phyloP scores from a whole-genome alignment of 2,113 vertebrate genomes.

The Falco punctatus region DNA sequence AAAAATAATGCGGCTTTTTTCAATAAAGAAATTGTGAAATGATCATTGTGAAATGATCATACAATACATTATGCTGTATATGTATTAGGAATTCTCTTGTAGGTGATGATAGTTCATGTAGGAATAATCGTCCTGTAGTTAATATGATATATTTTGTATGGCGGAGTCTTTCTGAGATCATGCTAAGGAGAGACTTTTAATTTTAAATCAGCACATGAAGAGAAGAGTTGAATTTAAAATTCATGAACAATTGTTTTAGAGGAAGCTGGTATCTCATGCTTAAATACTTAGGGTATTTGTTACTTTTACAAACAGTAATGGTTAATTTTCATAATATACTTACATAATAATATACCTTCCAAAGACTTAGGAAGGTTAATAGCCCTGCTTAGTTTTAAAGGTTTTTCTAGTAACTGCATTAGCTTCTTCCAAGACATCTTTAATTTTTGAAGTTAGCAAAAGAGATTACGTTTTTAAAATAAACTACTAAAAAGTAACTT shows the following conservation, averaged over 20 bases:
- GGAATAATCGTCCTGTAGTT: not conserved
- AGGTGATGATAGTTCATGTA: not conserved
- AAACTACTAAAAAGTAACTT: not conserved
- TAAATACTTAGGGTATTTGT: not conserved
- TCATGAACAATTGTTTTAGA: not conserved
- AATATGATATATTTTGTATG: not conserved
- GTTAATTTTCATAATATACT: not conserved
- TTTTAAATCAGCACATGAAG: not conserved
- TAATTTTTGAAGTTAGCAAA: not conserved
- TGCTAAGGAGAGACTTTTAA: not conserved
- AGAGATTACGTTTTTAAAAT: not conserved
- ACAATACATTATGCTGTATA: not conserved
- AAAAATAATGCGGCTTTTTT: not conserved
- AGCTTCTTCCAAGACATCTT: not conserved
- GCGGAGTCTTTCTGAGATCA: not conserved
- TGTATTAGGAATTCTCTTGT: not conserved
- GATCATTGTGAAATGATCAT: not conserved
- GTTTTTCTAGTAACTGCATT: not conserved
- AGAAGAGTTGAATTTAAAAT: not conserved
- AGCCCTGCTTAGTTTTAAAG: not conserved
- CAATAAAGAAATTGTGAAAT: not conserved
- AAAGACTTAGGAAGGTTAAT: not conserved
- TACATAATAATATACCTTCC: not conserved
- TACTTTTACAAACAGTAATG: not conserved
- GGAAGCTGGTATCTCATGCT: not conserved